Evolutionary conservation across 2,797 vertebrate genomes (phyloP).

Genomic region (Betta splendens): DNA sequence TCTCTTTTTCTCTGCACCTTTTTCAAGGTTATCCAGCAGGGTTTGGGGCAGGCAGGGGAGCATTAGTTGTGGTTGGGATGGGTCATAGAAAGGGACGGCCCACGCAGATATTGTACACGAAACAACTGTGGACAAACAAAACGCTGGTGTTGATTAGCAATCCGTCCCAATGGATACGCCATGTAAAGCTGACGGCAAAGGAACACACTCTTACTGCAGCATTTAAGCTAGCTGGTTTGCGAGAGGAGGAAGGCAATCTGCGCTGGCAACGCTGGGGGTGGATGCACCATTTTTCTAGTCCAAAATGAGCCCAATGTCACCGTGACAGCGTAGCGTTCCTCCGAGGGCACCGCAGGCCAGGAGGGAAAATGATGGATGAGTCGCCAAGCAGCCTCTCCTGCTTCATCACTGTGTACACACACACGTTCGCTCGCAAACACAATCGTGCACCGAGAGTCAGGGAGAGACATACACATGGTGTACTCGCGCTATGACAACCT

Average conservation of each 20-base stretch:
- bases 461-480: conserved; percentile 28
- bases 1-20: conserved; percentile 20
- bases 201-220: conserved; percentile 53
- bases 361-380: conserved; percentile 76
- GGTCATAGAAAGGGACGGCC: conserved; percentile 35
- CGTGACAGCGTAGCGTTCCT: conserved; percentile 69
- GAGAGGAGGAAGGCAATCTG: conserved; percentile 1
- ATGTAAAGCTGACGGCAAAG: conserved; percentile 27
- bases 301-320: conserved; percentile 80
- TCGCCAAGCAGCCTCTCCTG: conserved; percentile 67
- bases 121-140: conserved; percentile 32
- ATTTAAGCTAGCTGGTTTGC: conserved; percentile 42
- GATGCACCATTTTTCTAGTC: conserved; percentile 73
- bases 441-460: conserved; percentile 31
- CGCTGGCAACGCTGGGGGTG: conserved; percentile 29
- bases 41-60: conserved; percentile 7
- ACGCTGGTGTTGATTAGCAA: conserved; percentile 55
- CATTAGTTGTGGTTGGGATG: conserved; percentile 6
- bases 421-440: conserved; percentile 18
- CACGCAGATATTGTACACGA: conserved; percentile 36
- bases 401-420: conserved; percentile 52
- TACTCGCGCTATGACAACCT: conserved; percentile 43
- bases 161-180: conserved; percentile 41
- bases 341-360: conserved; percentile 68
- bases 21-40: conserved; percentile 63